A percentile compares a stretch with the other conserved stretches of the same genome.
phyloP scores from a whole-genome alignment of 2,113 vertebrate genomes.

The Perccottus glenii region DNA sequence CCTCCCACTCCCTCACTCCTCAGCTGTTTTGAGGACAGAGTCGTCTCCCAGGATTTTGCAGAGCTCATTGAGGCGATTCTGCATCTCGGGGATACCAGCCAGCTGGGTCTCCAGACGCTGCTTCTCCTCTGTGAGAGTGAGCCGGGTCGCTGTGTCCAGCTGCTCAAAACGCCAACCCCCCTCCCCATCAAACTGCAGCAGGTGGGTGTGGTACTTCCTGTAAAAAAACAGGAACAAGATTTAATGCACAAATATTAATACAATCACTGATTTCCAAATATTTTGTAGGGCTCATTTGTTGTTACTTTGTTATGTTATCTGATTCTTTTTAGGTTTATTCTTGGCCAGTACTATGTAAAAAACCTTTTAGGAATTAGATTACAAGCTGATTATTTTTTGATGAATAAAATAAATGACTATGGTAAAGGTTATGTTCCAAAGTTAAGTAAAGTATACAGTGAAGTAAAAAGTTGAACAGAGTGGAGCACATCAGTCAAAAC shows the following conservation, averaged over 20 bases:
- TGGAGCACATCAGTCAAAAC: too few relatives aligned
- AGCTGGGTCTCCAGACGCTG: conserved; percentile 95
- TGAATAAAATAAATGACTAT: too few relatives aligned
- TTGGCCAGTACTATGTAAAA: too few relatives aligned
- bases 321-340: too few relatives aligned
- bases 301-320: too few relatives aligned
- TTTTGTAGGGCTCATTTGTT: background rate
- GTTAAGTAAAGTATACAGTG: too few relatives aligned
- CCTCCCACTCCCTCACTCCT: conserved; percentile 52
- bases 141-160: conserved; percentile 91
- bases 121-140: conserved; percentile 95
- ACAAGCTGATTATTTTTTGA: too few relatives aligned
- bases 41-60: conserved; percentile 97
- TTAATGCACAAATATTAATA: background rate
- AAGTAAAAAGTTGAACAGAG: too few relatives aligned
- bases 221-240: background rate
- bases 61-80: conserved; percentile 93
- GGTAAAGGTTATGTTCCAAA: too few relatives aligned
- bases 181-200: conserved; percentile 98
- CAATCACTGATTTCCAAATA: background rate
- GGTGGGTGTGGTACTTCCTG: conserved; percentile 98
- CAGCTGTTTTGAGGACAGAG: conserved; percentile 90
- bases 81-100: conserved; percentile 97
- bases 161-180: conserved; percentile 97
- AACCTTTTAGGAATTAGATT: too few relatives aligned